Evolutionary conservation across 37 sponge, comb jelly and placozoan species (phyloP).

Genomic region (Tethya wilhelma): DNA sequence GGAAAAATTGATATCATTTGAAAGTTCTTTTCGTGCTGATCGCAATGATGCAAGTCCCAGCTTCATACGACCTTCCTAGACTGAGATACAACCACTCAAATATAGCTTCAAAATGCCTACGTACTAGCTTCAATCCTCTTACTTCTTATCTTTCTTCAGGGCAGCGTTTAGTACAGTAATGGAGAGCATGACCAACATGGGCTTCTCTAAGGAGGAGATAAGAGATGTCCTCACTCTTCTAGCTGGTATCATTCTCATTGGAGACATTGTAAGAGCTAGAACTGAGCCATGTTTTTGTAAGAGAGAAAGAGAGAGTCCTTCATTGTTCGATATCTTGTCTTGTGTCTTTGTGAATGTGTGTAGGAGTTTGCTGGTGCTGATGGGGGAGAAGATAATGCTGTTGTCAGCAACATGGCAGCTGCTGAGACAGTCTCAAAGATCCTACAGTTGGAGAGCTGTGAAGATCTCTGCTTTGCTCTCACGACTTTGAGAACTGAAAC

Average conservation of each 20-base stretch:
- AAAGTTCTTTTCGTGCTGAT: no score
- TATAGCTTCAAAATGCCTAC: no score
- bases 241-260: slow-evolving; percentile 68
- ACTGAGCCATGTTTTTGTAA: no score
- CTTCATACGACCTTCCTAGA: no score
- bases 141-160: slow-evolving; percentile 6
- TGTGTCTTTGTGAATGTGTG: not conserved
- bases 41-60: no score
- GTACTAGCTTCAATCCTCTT: no score
- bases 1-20: no score
- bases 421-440: slow-evolving; percentile 22
- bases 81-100: no score
- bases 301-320: not conserved
- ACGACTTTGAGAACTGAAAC: slow-evolving; percentile 70
- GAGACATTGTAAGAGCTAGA: slow-evolving; percentile 76
- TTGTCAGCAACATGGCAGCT: slow-evolving; percentile 20
- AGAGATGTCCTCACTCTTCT: slow-evolving; percentile 30
- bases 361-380: slow-evolving; percentile 58
- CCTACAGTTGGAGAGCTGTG: slow-evolving; percentile 39
- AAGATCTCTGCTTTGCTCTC: slow-evolving; percentile 62
- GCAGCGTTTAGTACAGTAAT: slow-evolving; percentile 25
- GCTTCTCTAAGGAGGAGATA: slow-evolving; percentile 48
- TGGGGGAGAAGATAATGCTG: slow-evolving; percentile 49
- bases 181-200: slow-evolving; percentile 50
- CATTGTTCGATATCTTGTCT: not conserved